Percentiles rank a stretch among this genome's conserved stretches.
Conservation (phyloP, 2,888 invertebrate genomes). For the Xanthorhoe spadicearia region DNA sequence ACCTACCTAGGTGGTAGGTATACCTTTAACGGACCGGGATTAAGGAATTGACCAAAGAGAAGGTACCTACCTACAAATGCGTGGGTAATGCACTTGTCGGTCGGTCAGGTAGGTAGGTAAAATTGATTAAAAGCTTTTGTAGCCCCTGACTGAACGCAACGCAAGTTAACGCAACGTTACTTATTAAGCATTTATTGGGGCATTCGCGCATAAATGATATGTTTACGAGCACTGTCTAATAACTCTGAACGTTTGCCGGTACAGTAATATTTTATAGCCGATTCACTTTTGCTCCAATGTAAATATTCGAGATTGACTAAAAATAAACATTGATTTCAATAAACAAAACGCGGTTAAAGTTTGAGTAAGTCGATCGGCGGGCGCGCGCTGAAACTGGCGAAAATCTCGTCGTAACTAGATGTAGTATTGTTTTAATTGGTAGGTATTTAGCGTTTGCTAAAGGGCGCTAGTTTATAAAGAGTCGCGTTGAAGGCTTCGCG, state of each 20-base stretch:
- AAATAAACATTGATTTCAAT: slow-evolving; percentile 57
- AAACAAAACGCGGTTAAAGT: slow-evolving; percentile 40
- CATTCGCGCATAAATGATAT: slow-evolving; percentile 12
- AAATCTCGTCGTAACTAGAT: slow-evolving; percentile 78
- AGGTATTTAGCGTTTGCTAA: slow-evolving; percentile 49
- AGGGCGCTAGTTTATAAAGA: slow-evolving; percentile 73
- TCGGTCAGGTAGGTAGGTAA: no score
- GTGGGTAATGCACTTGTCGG: slow-evolving; percentile 1
- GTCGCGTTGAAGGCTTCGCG: slow-evolving; percentile 61
- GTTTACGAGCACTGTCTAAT: slow-evolving; percentile 18
- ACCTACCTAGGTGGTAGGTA: no score
- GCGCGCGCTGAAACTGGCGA: slow-evolving; percentile 66
- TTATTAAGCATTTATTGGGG: slow-evolving; percentile 11
- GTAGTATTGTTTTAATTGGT: slow-evolving; percentile 72
- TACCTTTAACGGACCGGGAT: no score
- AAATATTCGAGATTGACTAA: slow-evolving; percentile 62
- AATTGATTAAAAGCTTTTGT: slow-evolving; percentile 18
- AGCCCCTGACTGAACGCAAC: slow-evolving; percentile 9
- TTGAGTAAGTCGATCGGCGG: slow-evolving; percentile 12
- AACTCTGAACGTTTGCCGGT: slow-evolving; percentile 10
- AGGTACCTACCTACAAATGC: no score
- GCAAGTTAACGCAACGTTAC: no score
- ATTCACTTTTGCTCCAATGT: slow-evolving; percentile 54
- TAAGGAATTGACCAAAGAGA: background rate
- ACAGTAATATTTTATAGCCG: slow-evolving; percentile 45